phyloP scores from a whole-genome alignment of 2,797 vertebrate genomes.

The Platalea minor region DNA sequence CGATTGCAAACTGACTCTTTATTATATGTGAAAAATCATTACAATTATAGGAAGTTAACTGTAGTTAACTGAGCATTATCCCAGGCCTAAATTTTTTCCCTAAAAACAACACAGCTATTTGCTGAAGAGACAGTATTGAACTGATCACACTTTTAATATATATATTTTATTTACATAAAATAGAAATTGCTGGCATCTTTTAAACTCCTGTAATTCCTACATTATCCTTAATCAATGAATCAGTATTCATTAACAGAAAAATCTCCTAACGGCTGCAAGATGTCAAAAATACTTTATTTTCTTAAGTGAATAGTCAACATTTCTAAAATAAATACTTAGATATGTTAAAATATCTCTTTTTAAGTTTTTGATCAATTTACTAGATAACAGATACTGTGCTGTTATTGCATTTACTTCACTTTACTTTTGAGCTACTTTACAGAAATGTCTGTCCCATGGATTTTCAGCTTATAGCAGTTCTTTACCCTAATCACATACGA shows the following conservation, averaged over 20 bases:
- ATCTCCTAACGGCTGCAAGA: background rate
- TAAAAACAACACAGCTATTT: background rate
- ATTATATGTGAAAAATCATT: background rate
- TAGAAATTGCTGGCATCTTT: conserved; percentile 3
- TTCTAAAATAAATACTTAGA: conserved; percentile 25
- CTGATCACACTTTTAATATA: conserved; percentile 12
- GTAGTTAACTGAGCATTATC: background rate
- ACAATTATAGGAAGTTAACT: background rate
- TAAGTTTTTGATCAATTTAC: conserved; percentile 30
- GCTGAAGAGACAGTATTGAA: background rate
- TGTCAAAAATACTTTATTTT: conserved; percentile 18
- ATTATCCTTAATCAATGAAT: conserved; percentile 38
- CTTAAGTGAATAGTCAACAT: conserved; percentile 11
- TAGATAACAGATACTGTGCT: background rate
- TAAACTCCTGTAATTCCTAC: conserved; percentile 19
- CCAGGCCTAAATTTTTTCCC: background rate
- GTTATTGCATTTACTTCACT: background rate
- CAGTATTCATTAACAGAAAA: conserved; percentile 37
- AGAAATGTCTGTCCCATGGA: background rate
- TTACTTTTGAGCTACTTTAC: background rate
- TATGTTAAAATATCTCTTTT: conserved; percentile 25
- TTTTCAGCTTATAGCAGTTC: background rate
- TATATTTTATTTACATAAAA: conserved; percentile 27
- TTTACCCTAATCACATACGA: background rate
- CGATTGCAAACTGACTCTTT: background rate